Percentiles rank a stretch among this genome's conserved stretches.
Conservation (phyloP, 2,113 vertebrate species). For the Mesoclemmys tuberculata region DNA sequence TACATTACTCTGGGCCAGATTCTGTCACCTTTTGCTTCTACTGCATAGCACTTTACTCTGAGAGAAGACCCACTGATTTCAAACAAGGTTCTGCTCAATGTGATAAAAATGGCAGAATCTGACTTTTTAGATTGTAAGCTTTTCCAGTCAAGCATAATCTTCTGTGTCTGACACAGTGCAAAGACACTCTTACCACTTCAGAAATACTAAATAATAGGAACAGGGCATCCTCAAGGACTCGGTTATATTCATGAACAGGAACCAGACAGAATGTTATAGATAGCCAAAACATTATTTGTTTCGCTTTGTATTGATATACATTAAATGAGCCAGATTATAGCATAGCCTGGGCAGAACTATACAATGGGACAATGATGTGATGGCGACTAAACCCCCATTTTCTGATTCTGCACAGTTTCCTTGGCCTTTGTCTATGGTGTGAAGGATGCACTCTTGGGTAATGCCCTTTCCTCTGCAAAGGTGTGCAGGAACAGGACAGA, state of each 20-base stretch:
- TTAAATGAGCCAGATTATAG: not conserved
- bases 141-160: accelerated
- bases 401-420: not conserved
- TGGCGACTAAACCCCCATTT: not conserved
- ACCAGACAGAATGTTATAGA: accelerated
- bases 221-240: not conserved
- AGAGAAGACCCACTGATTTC: not conserved
- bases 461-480: not conserved
- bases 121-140: accelerated
- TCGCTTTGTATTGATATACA: not conserved
- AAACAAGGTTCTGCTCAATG: not conserved
- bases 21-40: not conserved
- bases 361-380: not conserved
- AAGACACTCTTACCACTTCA: not conserved
- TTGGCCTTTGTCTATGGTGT: not conserved
- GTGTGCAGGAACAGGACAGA: not conserved
- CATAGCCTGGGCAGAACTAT: not conserved
- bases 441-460: not conserved
- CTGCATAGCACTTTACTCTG: accelerated
- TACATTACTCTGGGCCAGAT: accelerated
- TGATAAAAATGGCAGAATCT: accelerated
- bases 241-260: accelerated
- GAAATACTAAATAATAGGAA: not conserved
- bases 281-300: not conserved
- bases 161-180: not conserved